These are phyloP conservation scores for Stichopus horrens DNA, from an alignment of 53 echinoderm and acorn worm genomes.

Conservation along the genomic window DNA sequence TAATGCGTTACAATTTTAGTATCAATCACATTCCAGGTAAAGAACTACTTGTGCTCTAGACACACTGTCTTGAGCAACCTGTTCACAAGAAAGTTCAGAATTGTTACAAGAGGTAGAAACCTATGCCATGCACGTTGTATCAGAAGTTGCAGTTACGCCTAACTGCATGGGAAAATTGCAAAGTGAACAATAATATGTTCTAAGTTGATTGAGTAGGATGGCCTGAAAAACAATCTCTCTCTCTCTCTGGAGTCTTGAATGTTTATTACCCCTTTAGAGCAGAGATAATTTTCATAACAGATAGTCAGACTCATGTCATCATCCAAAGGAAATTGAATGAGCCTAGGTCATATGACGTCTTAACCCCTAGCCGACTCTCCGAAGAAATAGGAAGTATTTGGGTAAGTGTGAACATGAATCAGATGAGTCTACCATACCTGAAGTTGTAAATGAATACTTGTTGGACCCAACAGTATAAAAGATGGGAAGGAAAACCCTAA, in stretches of 20 bases:
- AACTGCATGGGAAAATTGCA: conserved; percentile 35
- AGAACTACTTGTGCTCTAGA: conserved; percentile 43
- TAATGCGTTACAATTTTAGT: conserved; percentile 50
- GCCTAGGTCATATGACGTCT: conserved; percentile 11
- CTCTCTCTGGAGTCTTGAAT: conserved; percentile 12
- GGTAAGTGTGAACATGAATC: neutral
- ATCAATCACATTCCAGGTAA: conserved; percentile 61
- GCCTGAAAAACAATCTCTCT: conserved; percentile 33
- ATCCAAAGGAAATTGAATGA: neutral
- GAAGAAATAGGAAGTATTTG: conserved; percentile 16
- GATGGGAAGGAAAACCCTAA: neutral
- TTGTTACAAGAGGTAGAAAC: neutral
- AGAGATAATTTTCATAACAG: conserved; percentile 27
- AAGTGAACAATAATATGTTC: conserved; percentile 45
- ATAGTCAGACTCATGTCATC: neutral
- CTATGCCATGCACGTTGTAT: neutral
- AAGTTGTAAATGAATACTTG: neutral
- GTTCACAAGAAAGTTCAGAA: neutral
- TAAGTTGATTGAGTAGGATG: conserved; percentile 41
- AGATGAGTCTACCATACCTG: neutral
- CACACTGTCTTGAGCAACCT: conserved; percentile 59
- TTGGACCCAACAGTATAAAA: neutral
- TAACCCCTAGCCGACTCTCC: neutral
- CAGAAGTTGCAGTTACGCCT: neutral
- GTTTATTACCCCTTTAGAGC: conserved; percentile 25